Evolutionary conservation across 2,888 invertebrate genomes (phyloP).

Genomic region (Pyralis farinalis): DNA sequence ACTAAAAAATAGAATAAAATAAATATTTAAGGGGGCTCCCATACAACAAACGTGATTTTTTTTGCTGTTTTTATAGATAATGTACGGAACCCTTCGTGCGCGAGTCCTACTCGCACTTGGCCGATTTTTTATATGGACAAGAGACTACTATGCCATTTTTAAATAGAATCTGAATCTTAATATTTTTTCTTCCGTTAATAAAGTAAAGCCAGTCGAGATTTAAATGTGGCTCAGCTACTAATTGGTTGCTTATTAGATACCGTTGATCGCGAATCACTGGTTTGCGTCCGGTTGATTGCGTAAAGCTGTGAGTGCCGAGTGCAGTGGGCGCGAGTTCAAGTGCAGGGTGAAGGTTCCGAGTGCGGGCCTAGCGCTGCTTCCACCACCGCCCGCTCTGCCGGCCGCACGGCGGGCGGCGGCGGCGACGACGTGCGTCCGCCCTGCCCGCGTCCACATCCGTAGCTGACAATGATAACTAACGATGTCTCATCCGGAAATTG

Average conservation of each 20-base stretch:
- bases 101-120: too few relatives aligned
- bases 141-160: too few relatives aligned
- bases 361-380: conserved; percentile 12
- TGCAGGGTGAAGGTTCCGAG: conserved; percentile 73
- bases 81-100: too few relatives aligned
- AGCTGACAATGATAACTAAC: neutral
- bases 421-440: conserved; percentile 1
- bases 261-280: conserved; percentile 42
- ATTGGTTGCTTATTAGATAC: neutral
- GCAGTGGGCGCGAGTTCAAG: conserved; percentile 61
- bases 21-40: too few relatives aligned
- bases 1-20: too few relatives aligned
- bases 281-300: conserved; percentile 59
- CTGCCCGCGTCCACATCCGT: neutral
- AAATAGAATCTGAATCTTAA: too few relatives aligned
- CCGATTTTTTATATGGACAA: too few relatives aligned
- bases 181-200: too few relatives aligned
- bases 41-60: too few relatives aligned
- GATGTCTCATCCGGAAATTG: neutral
- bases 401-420: neutral
- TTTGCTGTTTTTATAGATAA: too few relatives aligned
- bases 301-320: conserved; percentile 35
- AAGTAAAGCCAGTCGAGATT: too few relatives aligned
- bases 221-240: neutral
- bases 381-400: conserved; percentile 1